phyloP scores from a whole-genome alignment of 2,888 invertebrate species.

The Notodonta ziczac region DNA sequence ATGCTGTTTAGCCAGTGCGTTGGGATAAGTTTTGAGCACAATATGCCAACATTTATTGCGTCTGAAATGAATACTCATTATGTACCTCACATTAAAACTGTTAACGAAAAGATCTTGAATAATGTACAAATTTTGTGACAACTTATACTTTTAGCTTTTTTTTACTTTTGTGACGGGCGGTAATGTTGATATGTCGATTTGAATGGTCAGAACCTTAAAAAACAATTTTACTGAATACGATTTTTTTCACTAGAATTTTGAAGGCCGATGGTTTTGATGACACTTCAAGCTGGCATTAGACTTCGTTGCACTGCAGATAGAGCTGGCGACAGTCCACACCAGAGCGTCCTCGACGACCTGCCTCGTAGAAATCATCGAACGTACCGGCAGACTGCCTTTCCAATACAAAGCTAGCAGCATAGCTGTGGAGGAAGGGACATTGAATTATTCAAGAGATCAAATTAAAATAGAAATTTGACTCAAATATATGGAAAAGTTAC shows the following conservation, averaged over 20 bases:
- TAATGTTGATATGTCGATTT: conserved; percentile 22
- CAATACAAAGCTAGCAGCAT: conserved; percentile 93
- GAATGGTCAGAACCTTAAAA: conserved; percentile 32
- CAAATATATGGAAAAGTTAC: conserved; percentile 57
- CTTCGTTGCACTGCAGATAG: conserved; percentile 95
- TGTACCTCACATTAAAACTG: conserved; percentile 27
- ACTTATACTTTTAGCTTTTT: conserved; percentile 5
- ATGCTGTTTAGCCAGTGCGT: conserved; percentile 56
- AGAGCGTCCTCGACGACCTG: conserved; percentile 93
- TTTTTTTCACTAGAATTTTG: conserved; percentile 43
- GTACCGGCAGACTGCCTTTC: conserved; percentile 90
- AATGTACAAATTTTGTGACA: conserved; percentile 21
- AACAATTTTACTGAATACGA: conserved; percentile 32
- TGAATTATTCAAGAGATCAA: neutral
- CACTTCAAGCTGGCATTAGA: conserved; percentile 77
- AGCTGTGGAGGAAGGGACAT: conserved; percentile 80
- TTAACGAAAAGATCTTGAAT: conserved; percentile 36
- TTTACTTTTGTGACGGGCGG: conserved; percentile 16
- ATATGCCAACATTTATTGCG: conserved; percentile 40
- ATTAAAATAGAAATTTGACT: no score
- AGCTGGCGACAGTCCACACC: conserved; percentile 94
- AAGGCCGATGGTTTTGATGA: conserved; percentile 36
- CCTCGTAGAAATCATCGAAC: conserved; percentile 93
- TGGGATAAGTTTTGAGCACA: conserved; percentile 57
- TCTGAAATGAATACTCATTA: conserved; percentile 34